Percentiles rank a stretch among this genome's conserved stretches.
Evolutionary conservation across 2,888 invertebrate genomes (phyloP).

Genomic region (Perdita meconis): DNA sequence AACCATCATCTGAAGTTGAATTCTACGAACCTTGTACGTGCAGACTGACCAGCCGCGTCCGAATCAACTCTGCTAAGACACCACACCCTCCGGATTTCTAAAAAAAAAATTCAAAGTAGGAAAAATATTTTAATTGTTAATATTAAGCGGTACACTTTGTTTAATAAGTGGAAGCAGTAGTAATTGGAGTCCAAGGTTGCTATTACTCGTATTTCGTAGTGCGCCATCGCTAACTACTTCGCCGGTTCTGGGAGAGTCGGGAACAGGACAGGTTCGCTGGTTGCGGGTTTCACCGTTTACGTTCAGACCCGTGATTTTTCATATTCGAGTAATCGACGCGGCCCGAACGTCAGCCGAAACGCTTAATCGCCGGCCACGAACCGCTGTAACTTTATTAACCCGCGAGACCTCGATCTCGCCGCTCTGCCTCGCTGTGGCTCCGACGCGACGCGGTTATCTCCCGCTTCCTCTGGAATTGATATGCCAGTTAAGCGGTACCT

Average conservation of each 20-base stretch:
- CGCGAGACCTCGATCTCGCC: constrained; percentile 63
- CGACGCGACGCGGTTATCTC: constrained; percentile 70
- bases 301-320: constrained; percentile 47
- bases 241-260: constrained; percentile 11
- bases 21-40: too few species aligned
- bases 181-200: too few species aligned
- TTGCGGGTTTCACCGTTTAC: constrained; percentile 31
- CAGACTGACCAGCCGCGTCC: too few species aligned
- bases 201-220: neutral
- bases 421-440: constrained; percentile 50
- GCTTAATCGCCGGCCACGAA: constrained; percentile 56
- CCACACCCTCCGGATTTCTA: too few species aligned
- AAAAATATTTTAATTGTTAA: too few species aligned
- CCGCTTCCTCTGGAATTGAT: constrained; percentile 75
- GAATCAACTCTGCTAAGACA: too few species aligned
- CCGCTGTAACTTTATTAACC: constrained; percentile 75
- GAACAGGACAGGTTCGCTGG: constrained; percentile 26
- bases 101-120: too few species aligned
- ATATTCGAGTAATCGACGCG: constrained; percentile 56
- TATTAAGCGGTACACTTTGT: too few species aligned
- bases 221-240: neutral
- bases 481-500: constrained; percentile 78
- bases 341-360: constrained; percentile 60
- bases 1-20: too few species aligned
- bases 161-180: too few species aligned